phyloP scores from a whole-genome alignment of 2,113 vertebrate species.

The Indri indri region DNA sequence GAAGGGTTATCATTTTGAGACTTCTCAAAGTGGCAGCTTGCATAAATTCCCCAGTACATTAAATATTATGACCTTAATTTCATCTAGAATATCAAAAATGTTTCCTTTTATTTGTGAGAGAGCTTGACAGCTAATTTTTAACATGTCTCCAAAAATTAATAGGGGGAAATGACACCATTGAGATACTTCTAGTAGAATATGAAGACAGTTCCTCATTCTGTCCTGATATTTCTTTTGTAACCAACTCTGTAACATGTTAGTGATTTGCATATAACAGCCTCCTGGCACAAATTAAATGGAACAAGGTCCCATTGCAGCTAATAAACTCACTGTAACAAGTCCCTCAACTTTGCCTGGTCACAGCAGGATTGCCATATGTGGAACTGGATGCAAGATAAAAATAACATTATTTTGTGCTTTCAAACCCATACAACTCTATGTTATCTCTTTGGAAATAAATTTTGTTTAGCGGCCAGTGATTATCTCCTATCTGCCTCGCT shows the following conservation, averaged over 20 bases:
- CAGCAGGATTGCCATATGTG: constrained; percentile 69
- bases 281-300: constrained; percentile 66
- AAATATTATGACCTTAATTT: neutral
- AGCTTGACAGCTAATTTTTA: neutral
- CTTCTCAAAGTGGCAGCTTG: neutral
- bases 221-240: constrained; percentile 45
- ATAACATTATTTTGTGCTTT: constrained; percentile 60
- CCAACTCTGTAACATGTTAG: neutral
- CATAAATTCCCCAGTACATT: neutral
- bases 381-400: constrained; percentile 65
- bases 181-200: neutral
- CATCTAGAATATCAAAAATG: neutral
- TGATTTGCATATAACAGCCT: constrained; percentile 68
- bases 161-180: neutral
- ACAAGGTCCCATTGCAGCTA: constrained; percentile 57
- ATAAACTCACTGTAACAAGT: constrained; percentile 73
- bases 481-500: constrained; percentile 64
- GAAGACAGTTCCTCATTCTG: neutral
- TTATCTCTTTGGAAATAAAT: constrained; percentile 62
- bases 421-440: constrained; percentile 50
- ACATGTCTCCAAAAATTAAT: neutral
- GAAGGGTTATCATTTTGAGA: neutral
- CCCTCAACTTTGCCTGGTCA: constrained; percentile 71
- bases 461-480: constrained; percentile 55
- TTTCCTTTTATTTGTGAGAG: neutral